Evolutionary conservation across 2,888 invertebrate genomes (phyloP), one percentile per base, ranked within the genome.

Genomic region (Onchidella celtica): DNA sequence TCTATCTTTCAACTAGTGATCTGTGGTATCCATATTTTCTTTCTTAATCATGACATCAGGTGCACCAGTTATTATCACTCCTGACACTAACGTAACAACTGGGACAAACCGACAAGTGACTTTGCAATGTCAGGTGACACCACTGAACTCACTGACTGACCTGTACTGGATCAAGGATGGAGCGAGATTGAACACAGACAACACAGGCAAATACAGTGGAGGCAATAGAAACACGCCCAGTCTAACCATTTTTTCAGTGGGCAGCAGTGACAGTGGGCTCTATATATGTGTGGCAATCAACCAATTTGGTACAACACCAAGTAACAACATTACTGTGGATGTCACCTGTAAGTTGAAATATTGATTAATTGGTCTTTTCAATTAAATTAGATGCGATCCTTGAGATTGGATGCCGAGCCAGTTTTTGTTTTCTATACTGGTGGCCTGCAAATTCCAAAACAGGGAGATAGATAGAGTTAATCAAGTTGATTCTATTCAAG

Each of bases 111-210:
- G 1, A 32, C n/a, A 59, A 32, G 75, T 65, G 24, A 40, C 47
- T 1, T 21, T 75, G 3, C 36, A 29, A 2, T 75, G 75, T 32
- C 40, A 36, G 27, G 75, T 75, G 38, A 38, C 63, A 38, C 34
- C 63, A 27, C 3, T 75, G 29, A 34, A 75, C 24, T 38, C 63
- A 14, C 75, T 61, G 75, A 61, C 63, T 21, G 65, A 65, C 27
- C 38, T 75, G 11, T 38, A 65, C 14, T 75, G 75, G 75, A 36
- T 36, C n/a, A 75, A 63, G 65, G 29, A 72, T 29, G 72, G 72
- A n/a, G 24, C 14, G 9, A 24, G 29, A 17, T 29, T 72, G 14
- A 29, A n/a, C 27, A 55, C 55, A 9, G 55, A 6, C n/a, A 9
- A 59, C 34, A n/a, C 74, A 3, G n/a, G n/a, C 74, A 57, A 59